These are phyloP conservation scores for Dolichomitus sp. DNA, from an alignment of 2,888 invertebrate species.

Conservation along the genomic window DNA sequence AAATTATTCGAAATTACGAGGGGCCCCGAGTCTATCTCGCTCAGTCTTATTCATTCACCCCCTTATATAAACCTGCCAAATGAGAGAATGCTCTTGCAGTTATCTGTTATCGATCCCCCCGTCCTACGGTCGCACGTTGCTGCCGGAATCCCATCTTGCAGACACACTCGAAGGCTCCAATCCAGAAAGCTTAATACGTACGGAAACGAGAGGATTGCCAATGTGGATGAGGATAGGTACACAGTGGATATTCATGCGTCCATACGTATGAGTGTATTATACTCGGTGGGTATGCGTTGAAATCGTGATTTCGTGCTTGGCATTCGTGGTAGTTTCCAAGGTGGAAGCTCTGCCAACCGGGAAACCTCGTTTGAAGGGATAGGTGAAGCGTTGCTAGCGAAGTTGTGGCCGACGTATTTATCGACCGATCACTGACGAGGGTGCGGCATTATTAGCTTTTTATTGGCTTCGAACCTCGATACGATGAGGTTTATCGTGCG, in stretches of 20 bases:
- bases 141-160: not conserved
- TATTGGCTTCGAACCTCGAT: constrained; percentile 59
- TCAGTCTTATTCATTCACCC: constrained; percentile 1
- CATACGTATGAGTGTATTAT: constrained; percentile 3
- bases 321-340: constrained; percentile 3
- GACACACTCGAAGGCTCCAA: constrained; percentile 5
- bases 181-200: not conserved
- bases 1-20: constrained; percentile 46
- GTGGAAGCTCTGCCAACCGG: constrained; percentile 21
- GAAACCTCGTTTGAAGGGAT: constrained; percentile 16
- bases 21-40: constrained; percentile 18
- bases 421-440: constrained; percentile 58
- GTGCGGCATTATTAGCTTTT: constrained; percentile 66
- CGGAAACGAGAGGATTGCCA: constrained; percentile 7
- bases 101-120: constrained; percentile 34
- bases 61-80: constrained; percentile 9
- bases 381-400: constrained; percentile 1
- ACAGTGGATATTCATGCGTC: constrained; percentile 7
- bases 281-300: not conserved
- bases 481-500: constrained; percentile 55
- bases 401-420: constrained; percentile 53
- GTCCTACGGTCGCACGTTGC: constrained; percentile 7
- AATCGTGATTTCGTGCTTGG: constrained; percentile 13
- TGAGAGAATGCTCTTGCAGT: constrained; percentile 14
- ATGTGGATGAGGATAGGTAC: not conserved